Conservation (phyloP, 2,888 invertebrate species). For the Meganola albula region DNA sequence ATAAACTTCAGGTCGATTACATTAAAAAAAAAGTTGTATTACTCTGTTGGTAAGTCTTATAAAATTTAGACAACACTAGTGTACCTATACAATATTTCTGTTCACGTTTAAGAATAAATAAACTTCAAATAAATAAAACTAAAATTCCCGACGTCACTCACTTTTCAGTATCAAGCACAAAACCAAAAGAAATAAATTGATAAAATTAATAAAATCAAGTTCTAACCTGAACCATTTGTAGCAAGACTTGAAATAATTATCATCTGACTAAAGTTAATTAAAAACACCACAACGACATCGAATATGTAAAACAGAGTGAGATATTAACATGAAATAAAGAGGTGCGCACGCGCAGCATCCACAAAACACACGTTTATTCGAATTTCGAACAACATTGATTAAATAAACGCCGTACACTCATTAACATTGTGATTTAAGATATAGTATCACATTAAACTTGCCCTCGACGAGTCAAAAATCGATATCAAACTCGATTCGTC, state of each 20-base stretch:
- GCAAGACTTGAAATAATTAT: constrained; percentile 22
- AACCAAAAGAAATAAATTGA: no score
- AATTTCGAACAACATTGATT: constrained; percentile 36
- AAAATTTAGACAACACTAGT: no score
- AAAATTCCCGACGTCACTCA: no score
- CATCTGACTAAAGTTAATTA: constrained; percentile 22
- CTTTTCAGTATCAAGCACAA: no score
- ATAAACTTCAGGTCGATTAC: no score
- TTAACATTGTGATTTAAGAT: constrained; percentile 55
- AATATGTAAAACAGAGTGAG: constrained; percentile 30
- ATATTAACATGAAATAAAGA: constrained; percentile 33
- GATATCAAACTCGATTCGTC: constrained; percentile 47
- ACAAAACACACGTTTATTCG: constrained; percentile 48
- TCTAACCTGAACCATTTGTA: no score
- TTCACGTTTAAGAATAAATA: no score
- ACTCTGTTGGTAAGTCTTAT: no score
- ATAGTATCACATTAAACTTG: constrained; percentile 39
- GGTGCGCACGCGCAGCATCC: constrained; percentile 33
- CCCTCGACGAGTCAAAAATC: constrained; percentile 34
- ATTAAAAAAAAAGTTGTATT: no score
- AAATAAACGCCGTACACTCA: constrained; percentile 50
- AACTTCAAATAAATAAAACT: no score
- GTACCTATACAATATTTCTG: no score
- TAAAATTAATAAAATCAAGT: no score
- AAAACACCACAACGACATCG: constrained; percentile 22